Evolutionary conservation across 2,797 vertebrate species (phyloP).

Genomic region (Diplodus puntazzo): DNA sequence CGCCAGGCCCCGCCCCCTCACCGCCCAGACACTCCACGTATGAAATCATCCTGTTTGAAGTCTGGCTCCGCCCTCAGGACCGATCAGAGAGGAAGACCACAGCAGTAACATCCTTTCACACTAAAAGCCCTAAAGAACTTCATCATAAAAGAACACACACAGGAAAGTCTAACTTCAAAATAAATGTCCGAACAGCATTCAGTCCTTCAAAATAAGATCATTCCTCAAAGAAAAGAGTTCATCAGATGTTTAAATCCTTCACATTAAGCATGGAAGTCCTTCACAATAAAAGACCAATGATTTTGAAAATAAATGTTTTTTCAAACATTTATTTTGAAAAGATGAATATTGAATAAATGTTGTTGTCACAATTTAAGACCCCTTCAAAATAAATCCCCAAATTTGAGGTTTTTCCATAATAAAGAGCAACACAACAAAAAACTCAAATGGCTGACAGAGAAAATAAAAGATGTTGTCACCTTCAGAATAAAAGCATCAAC

Average conservation of each 20-base stretch:
- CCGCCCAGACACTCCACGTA: constrained; percentile 78
- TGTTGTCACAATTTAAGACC: not conserved
- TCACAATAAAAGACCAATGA: constrained; percentile 16
- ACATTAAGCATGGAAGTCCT: not conserved
- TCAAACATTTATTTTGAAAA: not conserved
- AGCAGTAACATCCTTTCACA: constrained; percentile 11
- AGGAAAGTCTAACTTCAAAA: not conserved
- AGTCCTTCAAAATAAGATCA: not conserved
- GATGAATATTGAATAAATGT: not conserved
- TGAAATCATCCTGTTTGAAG: constrained; percentile 66
- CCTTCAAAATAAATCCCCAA: not conserved
- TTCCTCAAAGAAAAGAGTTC: not conserved
- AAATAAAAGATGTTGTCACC: not conserved
- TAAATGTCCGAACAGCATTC: not conserved
- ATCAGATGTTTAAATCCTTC: not conserved
- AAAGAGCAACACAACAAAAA: not conserved
- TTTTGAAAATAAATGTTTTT: not conserved
- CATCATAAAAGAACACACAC: constrained; percentile 4
- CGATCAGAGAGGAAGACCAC: not conserved
- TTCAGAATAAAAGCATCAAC: constrained; percentile 6
- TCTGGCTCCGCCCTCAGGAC: constrained; percentile 1
- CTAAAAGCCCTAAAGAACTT: constrained; percentile 19
- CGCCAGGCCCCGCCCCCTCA: constrained; percentile 55
- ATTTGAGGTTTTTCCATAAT: not conserved
- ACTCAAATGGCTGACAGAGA: not conserved